Percentiles rank a stretch among this genome's conserved stretches.
phyloP scores from a whole-genome alignment of 2,113 vertebrate genomes.

The Lepus timidus region DNA sequence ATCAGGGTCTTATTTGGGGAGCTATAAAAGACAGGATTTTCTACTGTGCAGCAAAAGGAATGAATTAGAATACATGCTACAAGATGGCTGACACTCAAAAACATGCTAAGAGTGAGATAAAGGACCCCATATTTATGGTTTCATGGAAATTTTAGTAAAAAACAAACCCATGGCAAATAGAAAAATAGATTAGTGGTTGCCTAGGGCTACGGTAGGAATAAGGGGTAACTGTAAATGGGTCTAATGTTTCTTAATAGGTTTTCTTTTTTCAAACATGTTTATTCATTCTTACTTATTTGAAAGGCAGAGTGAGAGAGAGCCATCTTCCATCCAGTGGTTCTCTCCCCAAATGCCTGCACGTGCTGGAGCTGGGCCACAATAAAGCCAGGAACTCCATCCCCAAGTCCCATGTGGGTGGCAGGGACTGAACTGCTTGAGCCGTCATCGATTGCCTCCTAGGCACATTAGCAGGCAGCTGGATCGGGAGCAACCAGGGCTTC shows the following conservation, averaged over 20 bases:
- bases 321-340: too few species aligned
- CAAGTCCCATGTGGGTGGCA: too few species aligned
- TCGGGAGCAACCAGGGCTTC: too few species aligned
- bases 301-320: too few species aligned
- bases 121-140: not conserved
- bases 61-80: not conserved
- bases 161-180: not conserved
- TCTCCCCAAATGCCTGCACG: too few species aligned
- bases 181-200: not conserved
- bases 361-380: too few species aligned
- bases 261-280: too few species aligned
- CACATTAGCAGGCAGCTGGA: too few species aligned
- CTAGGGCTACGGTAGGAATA: not conserved
- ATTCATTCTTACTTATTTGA: too few species aligned
- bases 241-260: not conserved
- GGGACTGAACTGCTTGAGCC: too few species aligned
- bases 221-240: not conserved
- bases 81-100: conserved; percentile 7
- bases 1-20: not conserved
- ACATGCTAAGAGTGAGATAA: not conserved
- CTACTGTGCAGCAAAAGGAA: conserved; percentile 40
- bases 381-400: too few species aligned
- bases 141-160: not conserved
- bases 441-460: too few species aligned
- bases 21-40: not conserved